Evolutionary conservation across 2,797 vertebrate species (phyloP).

Genomic region (Mormyrus proboscirostris): DNA sequence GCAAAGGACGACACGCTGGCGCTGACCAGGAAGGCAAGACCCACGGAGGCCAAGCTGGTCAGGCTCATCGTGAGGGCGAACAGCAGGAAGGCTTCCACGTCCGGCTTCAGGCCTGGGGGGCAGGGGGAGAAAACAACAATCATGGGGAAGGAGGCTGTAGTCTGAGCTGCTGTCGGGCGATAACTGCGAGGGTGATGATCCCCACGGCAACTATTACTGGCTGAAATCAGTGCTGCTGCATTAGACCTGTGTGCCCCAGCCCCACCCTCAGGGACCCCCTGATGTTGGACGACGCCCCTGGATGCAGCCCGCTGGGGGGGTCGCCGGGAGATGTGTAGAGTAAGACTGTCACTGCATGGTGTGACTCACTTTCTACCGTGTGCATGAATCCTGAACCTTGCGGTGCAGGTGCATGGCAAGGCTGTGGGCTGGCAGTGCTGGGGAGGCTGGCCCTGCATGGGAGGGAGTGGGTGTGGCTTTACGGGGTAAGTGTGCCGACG

Average conservation of each 20-base stretch:
- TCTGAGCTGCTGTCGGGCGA: not conserved
- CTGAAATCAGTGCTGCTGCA: not conserved
- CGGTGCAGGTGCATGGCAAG: not conserved
- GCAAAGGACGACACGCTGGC: conserved; percentile 65
- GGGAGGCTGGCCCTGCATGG: not conserved
- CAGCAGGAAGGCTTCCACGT: conserved; percentile 53
- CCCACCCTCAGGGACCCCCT: too few relatives aligned
- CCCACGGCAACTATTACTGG: too few relatives aligned
- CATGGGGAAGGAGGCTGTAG: not conserved
- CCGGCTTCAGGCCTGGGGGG: conserved; percentile 58
- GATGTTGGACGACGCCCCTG: too few relatives aligned
- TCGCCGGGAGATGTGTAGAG: too few relatives aligned
- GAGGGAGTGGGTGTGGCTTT: not conserved
- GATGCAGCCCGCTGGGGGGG: too few relatives aligned
- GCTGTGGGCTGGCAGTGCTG: not conserved
- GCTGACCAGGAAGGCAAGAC: conserved; percentile 67
- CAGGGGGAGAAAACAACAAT: not conserved
- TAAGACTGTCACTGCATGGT: too few relatives aligned
- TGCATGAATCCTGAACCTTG: not conserved
- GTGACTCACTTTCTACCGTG: not conserved
- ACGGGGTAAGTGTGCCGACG: not conserved
- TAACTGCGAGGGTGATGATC: too few relatives aligned
- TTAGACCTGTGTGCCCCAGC: not conserved
- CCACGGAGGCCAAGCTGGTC: conserved; percentile 63
- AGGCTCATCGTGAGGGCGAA: conserved; percentile 63